Conservation (phyloP, 2,888 invertebrate genomes). For the Eustalomyia histrio region DNA sequence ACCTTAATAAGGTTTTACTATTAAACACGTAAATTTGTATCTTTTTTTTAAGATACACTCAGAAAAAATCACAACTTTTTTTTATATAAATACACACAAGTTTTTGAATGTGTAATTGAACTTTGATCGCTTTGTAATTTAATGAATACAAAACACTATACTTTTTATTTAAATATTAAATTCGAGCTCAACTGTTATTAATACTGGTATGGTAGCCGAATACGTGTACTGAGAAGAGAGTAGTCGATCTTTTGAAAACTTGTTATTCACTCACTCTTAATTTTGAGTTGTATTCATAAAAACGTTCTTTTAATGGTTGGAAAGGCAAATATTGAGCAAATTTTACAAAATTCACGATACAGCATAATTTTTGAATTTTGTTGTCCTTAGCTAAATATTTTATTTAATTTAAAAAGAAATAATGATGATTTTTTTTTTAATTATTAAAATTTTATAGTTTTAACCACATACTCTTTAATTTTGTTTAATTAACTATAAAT, state of each 20-base stretch:
- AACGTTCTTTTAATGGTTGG: constrained; percentile 76
- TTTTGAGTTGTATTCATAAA: constrained; percentile 62
- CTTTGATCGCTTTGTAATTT: background rate
- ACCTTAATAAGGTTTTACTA: too few species aligned
- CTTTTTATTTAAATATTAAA: background rate
- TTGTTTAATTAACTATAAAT: background rate
- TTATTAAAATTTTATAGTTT: background rate
- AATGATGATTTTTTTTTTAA: background rate
- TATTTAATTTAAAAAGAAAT: background rate
- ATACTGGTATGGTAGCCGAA: constrained; percentile 54
- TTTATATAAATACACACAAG: background rate
- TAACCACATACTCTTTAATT: background rate
- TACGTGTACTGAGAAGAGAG: background rate
- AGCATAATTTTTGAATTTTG: constrained; percentile 52
- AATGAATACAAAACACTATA: background rate
- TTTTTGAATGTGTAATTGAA: background rate
- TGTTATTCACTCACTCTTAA: background rate
- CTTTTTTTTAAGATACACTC: background rate
- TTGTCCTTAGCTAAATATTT: constrained; percentile 9
- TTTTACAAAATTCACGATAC: constrained; percentile 68
- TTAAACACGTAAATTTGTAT: too few species aligned
- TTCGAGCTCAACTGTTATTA: constrained; percentile 3
- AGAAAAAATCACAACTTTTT: background rate
- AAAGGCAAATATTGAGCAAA: constrained; percentile 74
- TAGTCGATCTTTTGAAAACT: background rate